Percentiles rank a stretch among this genome's conserved stretches.
Conservation (phyloP, 2,888 invertebrate genomes). For the Drosophila austrosaltans region DNA sequence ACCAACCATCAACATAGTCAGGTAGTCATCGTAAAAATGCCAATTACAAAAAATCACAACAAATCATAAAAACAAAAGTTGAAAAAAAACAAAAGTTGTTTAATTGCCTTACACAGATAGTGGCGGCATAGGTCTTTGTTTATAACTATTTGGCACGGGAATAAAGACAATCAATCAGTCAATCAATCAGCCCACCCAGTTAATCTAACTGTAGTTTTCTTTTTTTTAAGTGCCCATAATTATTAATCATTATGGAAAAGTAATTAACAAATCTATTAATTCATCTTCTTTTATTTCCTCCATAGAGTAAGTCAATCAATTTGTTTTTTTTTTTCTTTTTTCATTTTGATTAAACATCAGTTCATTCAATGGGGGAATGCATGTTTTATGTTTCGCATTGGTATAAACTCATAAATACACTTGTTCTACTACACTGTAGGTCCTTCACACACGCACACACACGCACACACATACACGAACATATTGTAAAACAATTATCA, state of each 20-base stretch:
- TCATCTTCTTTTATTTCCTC: neutral
- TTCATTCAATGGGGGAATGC: neutral
- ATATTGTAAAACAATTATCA: conserved; percentile 80
- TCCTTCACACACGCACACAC: conserved; percentile 6
- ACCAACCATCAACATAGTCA: conserved; percentile 42
- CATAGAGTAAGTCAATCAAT: neutral
- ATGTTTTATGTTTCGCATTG: conserved; percentile 32
- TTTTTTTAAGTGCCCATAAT: neutral
- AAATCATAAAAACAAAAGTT: conserved; percentile 58
- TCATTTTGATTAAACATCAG: conserved; percentile 20
- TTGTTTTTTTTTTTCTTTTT: neutral
- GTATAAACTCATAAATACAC: conserved; percentile 49
- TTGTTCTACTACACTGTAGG: conserved; percentile 25
- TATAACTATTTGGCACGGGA: conserved; percentile 29
- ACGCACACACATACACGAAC: conserved; percentile 33
- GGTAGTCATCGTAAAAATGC: conserved; percentile 61
- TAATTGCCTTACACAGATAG: conserved; percentile 49
- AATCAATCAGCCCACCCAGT: conserved; percentile 20
- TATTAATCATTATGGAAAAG: neutral
- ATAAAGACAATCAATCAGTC: conserved; percentile 41
- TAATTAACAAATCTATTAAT: neutral
- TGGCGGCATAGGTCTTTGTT: conserved; percentile 36
- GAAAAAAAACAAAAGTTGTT: conserved; percentile 28
- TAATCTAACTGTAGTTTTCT: conserved; percentile 8
- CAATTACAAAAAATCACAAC: conserved; percentile 72